These are phyloP conservation scores for Eupithecia inturbata DNA, from an alignment of 2,888 invertebrate genomes.

Conservation along the genomic window DNA sequence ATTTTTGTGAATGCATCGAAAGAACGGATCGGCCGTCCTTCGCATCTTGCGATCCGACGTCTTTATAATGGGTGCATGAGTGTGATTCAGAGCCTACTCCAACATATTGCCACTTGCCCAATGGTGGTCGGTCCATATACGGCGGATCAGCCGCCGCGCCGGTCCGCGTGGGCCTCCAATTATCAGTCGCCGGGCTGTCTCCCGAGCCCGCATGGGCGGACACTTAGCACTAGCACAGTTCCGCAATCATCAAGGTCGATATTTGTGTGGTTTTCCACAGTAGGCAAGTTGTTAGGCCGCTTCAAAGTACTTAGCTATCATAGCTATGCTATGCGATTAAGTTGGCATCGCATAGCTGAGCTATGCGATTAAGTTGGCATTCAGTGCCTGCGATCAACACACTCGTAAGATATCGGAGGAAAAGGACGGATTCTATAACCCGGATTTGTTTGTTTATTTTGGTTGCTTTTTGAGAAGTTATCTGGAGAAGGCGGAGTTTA, in stretches of 20 bases:
- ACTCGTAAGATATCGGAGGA: background rate
- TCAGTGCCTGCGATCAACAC: background rate
- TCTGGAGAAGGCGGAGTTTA: background rate
- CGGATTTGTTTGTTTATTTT: background rate
- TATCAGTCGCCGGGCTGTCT: constrained; percentile 1
- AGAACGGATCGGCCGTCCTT: too few relatives aligned
- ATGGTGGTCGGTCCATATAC: background rate
- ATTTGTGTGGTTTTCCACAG: background rate
- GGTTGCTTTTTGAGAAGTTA: background rate
- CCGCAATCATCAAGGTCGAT: constrained; percentile 8
- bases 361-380: background rate
- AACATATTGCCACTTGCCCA: background rate
- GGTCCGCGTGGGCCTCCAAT: background rate
- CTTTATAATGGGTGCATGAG: too few relatives aligned
- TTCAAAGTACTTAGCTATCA: too few relatives aligned
- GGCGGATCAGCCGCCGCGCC: background rate
- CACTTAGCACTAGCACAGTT: background rate
- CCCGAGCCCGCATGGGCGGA: background rate
- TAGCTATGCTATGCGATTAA: background rate
- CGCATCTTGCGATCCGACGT: too few relatives aligned
- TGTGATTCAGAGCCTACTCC: background rate
- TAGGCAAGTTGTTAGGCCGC: background rate
- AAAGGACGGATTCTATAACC: background rate
- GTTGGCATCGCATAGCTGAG: too few relatives aligned
- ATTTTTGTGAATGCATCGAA: too few relatives aligned